Evolutionary conservation across 2,797 vertebrate genomes (phyloP), one percentile per base, ranked within the genome.

Genomic region (Halcyon badia): DNA sequence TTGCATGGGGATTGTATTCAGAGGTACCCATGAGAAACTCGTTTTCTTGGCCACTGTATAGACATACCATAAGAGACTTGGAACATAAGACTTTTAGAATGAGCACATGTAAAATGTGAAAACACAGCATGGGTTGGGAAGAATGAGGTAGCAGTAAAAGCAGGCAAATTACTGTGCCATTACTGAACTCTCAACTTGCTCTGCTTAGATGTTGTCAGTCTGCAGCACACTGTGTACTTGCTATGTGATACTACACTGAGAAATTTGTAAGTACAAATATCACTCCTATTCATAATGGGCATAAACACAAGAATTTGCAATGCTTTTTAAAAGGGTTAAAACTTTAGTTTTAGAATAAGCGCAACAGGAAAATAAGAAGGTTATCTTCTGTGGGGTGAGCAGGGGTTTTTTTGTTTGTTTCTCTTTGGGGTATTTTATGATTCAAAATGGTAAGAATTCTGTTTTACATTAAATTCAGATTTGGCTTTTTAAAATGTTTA

Each of bases 361-460:
- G 0, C 4, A 41, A 60, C 14, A 68, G 20, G 4, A 79, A 90
- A 73, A 81, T 10, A 64, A 31, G 2, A 64, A 31, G 3, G 57
- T 62, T 52, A 15, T 3, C 10, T 73, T 82, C 42, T 83, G 4
- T 3, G 0, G 5, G 6, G 17, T 14, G 41, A 3, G 13, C 0
- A 2, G 19, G 30, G 2, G 10, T 22, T 46, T 28, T 16, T 51
- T 26, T 49, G 24, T 28, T 69, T 79, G 2, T 1, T 62, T 77
- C 28, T 42, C 6, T 51, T 22, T 22, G n/a, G 9, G 9, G 0
- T 21, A 60, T 71, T 75, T 12, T 51, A 1, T 77, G 2, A 70
- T 22, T 41, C 68, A 21, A 77, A 90, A 42, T 33, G 35, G 20
- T 37, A 84, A 78, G 35, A 72, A 78, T 69, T 84, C 30, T 69